These are phyloP conservation scores for Danio jaintianensis DNA, from an alignment of 2,797 vertebrate genomes.

Conservation along the genomic window DNA sequence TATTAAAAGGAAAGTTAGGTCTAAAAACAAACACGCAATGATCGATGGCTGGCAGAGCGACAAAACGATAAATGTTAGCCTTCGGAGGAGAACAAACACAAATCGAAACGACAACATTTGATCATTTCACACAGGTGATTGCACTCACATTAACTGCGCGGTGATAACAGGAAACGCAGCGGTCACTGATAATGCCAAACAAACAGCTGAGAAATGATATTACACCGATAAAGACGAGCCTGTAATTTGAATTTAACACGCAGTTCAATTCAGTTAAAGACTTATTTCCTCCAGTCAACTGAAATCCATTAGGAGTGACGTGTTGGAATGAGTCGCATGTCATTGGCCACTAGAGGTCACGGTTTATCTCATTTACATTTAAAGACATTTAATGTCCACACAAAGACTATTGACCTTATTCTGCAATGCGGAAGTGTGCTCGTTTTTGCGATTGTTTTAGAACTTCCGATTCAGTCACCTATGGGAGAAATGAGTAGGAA, in stretches of 20 bases:
- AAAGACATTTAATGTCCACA: too few species aligned
- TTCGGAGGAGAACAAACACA: not conserved
- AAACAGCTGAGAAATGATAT: not conserved
- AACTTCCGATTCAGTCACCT: too few species aligned
- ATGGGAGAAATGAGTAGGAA: too few species aligned
- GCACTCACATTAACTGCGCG: not conserved
- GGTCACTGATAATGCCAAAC: not conserved
- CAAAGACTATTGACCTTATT: too few species aligned
- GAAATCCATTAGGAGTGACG: not conserved
- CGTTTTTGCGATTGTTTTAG: too few species aligned
- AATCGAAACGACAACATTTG: not conserved
- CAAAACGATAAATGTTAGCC: not conserved
- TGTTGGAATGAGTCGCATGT: not conserved
- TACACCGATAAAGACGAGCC: too few species aligned
- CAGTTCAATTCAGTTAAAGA: too few species aligned
- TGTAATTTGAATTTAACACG: too few species aligned
- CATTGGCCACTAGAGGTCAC: not conserved
- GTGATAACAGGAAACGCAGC: not conserved
- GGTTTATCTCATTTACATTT: not conserved
- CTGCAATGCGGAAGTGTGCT: too few species aligned
- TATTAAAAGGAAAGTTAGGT: not conserved
- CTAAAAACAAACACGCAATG: not conserved
- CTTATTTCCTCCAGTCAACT: not conserved
- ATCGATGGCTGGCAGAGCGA: constrained; percentile 15
- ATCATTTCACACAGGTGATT: not conserved